Base-by-base conservation (phyloP, 2,888 invertebrate species). In the Leptinotarsa juncta region DNA sequence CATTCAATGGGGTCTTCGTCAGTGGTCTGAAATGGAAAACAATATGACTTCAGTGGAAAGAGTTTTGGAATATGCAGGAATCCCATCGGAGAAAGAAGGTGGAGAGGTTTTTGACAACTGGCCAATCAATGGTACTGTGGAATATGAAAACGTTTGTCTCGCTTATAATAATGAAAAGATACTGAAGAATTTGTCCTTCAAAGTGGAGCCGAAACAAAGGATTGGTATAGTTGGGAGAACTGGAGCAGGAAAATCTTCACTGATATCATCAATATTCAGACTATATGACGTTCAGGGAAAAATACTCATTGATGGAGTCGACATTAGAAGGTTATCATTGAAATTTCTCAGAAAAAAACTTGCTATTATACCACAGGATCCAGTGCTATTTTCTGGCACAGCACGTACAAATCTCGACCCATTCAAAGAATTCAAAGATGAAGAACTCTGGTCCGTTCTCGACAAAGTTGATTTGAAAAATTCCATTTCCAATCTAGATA, bases 31-130 rank as follows among this genome's bases (percentile, higher is more conserved):
- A 86, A 86, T 88, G 4, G 88, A 88, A 86, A 96, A 95, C 84
- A 93, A 93, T 81, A 95, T 96, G 95, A 96, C 95, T 3, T 94
- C 95, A 10, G 97, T 98, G 0, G 98, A 98, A 88, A 91, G 97
- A 86, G 90, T 94, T 0, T 65, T 85, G 55, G 88, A 87, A 78
- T 87, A 88, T 69, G 83, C 90, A 0, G 86, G 89, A 20, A 83
- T 92, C 15, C 87, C 89, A 76, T 81, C 83, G 3, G 89, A 89
- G 79, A 73, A 80, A 14, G 78, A 76, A 20, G 72, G 75, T 26
- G 85, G 85, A 12, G 70, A 53, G 16, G 83, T 82, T 15, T n/a
- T 91, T 26, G 89, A 90, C 14, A 89, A 91, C 0, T 96, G 96
- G 96, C 95, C 95, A 0, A 89, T 90, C 26, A 86, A 90, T 26